A percentile compares a stretch with the other conserved stretches of the same genome.
Evolutionary conservation across 2,888 invertebrate species (phyloP).

Genomic region (Dasypolia templi): DNA sequence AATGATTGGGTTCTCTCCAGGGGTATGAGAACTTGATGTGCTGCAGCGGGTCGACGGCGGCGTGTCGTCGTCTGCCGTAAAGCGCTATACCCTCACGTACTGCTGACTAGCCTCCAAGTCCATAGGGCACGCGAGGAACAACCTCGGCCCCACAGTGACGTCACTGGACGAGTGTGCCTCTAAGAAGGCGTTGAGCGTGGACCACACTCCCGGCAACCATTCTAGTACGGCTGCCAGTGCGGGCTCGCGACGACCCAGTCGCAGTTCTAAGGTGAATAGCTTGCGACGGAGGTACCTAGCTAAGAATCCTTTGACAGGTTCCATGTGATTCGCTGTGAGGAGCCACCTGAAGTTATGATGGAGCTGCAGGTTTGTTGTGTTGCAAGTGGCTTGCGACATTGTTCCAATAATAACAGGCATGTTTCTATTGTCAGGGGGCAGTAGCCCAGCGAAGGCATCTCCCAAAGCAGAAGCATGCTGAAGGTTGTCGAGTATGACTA

Average conservation of each 20-base stretch:
- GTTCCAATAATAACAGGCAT: slow-evolving; percentile 98
- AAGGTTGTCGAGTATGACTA: slow-evolving; percentile 98
- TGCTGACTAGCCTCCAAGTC: slow-evolving; percentile 94
- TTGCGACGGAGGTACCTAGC: slow-evolving; percentile 93
- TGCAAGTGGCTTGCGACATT: slow-evolving; percentile 98
- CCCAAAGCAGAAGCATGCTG: slow-evolving; percentile 98
- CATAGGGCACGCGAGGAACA: slow-evolving; percentile 93
- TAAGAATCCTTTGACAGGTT: slow-evolving; percentile 98
- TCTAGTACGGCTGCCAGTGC: slow-evolving; percentile 97
- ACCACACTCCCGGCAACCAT: slow-evolving; percentile 98
- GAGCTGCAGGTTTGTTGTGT: slow-evolving; percentile 97
- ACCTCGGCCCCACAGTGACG: slow-evolving; percentile 97
- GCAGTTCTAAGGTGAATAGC: slow-evolving; percentile 93
- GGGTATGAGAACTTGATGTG: slow-evolving; percentile 98
- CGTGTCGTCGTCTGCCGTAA: slow-evolving; percentile 95
- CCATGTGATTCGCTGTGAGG: slow-evolving; percentile 99
- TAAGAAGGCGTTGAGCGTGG: slow-evolving; percentile 98
- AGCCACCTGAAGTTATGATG: slow-evolving; percentile 98
- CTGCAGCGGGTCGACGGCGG: slow-evolving; percentile 98
- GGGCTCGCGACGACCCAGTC: slow-evolving; percentile 93
- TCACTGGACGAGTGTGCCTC: slow-evolving; percentile 99
- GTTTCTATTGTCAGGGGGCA: slow-evolving; percentile 95
- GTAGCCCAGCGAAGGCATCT: slow-evolving; percentile 97
- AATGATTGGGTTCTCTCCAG: slow-evolving; percentile 93
- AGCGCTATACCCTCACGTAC: slow-evolving; percentile 98